Base-by-base conservation (phyloP, 2,888 invertebrate genomes). In the Gastracanthus pulcherrimus region DNA sequence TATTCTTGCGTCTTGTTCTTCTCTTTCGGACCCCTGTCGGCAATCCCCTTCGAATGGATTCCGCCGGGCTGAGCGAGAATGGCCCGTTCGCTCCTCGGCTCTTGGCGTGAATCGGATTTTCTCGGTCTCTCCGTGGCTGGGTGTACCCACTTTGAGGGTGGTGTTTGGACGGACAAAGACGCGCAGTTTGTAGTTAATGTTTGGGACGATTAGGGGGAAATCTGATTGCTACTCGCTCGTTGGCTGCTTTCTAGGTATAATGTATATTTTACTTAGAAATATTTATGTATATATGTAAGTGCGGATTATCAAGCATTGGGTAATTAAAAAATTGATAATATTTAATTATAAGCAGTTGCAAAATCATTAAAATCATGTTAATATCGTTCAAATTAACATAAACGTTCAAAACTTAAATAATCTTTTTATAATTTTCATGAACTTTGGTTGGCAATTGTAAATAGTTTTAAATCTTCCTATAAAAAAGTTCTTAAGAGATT, bases 21-120 rank as follows among this genome's bases (percentile, higher is more conserved):
- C 3, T 5, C 31, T 26, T 11, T 38, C 19, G 29, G 16, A 4
- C 16, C 23, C 16, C 9, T 1, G 45, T 38, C 34, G 34, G 16
- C 58, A 23, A 26, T 62, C 48, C 36, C 55, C 38, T 23, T 16
- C 62, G 34, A 48, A 38, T 36, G 66, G 71, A 45, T 76, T 75
- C 60, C 67, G 29, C 6, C 7, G 55, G 72, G 45, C 31, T 72
- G 19, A 29, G 23, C 38, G 34, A 23, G 51, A 79, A 55, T 66
- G 34, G 72, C 51, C 62, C 23, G 9, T 34, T 69, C 34, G 41
- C n/a, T n/a, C n/a, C n/a, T 45, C 41, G 60, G 74, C 67, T 80
- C 62, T 79, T 66, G 11, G 55, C 51, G 48, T 34, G 70, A 78
- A 81, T 77, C 74, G 31, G 78, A 82, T 78, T 82, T 82, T n/a